Evolutionary conservation across 2,888 invertebrate species (phyloP), one percentile per base, ranked within the genome.

Genomic region (Endomychus coccineus): DNA sequence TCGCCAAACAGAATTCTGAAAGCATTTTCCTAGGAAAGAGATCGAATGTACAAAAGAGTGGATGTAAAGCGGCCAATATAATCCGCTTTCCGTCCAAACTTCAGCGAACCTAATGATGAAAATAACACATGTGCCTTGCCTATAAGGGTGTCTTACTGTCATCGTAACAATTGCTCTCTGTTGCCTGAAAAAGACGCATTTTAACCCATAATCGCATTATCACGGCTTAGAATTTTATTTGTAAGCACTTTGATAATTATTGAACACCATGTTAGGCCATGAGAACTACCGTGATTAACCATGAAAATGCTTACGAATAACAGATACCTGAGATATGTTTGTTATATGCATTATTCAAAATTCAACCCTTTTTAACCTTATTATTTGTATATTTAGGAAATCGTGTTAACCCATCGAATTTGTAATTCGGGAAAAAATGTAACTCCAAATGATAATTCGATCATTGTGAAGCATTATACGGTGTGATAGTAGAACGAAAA

Each of bases 81-180:
- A 66, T 64, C 66, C 62, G 55, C 60, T 64, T 66, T 62, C 50
- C 56, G 55, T 62, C 57, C 57, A 50, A 62, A 56, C 55, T 56
- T 56, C 49, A 49, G 46, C 51, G 56, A 53, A 58, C 61, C 60
- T 66, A 66, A 66, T 66, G 62, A 65, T 55, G 61, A 62, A 62
- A 62, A 62, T 63, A 65, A 65, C 66, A 66, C 63, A 64, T 66
- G 66, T 65, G 59, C 59, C 56, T 58, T 56, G 58, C 55, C 58
- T 58, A 61, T 63, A 62, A 63, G 63, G 61, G 61, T 58, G 61
- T 61, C 63, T 64, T 63, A 63, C 59, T 64, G 66, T 66, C 66
- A 66, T 50, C 62, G 61, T 51, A 55, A 61, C 62, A 62, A 62
- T 62, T 59, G 61, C 59, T 43, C 46, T 54, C 52, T 55, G 54